Conservation (phyloP, 1,140 invertebrate species). For the Bombyx mori region ASM3026992v2 NC_085113.1:4065501-4066000, state of each 20-base stretch:
- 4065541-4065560: too few relatives aligned
- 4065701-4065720: slow-evolving; percentile 26
- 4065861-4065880: slow-evolving; percentile 22
- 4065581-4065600: too few relatives aligned
- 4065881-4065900: slow-evolving; percentile 23
- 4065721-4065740: slow-evolving; percentile 30
- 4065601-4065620: too few relatives aligned
- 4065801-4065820: slow-evolving; percentile 20
- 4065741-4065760: not conserved
- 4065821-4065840: slow-evolving; percentile 20
- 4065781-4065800: slow-evolving; percentile 9
- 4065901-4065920: slow-evolving; percentile 18
- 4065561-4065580: too few relatives aligned
- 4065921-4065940: slow-evolving; percentile 3
- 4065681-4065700: slow-evolving; percentile 33
- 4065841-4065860: slow-evolving; percentile 36
- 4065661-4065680: slow-evolving; percentile 23
- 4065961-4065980: slow-evolving; percentile 3
- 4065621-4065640: too few relatives aligned
- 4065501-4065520: slow-evolving; percentile 9
- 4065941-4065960: slow-evolving; percentile 3
- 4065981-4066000: slow-evolving; percentile 40
- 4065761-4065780: not conserved
- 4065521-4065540: not conserved
- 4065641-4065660: too few relatives aligned